Base-by-base conservation (phyloP, 2,888 invertebrate genomes). In the Bugulina stolonifera region DNA sequence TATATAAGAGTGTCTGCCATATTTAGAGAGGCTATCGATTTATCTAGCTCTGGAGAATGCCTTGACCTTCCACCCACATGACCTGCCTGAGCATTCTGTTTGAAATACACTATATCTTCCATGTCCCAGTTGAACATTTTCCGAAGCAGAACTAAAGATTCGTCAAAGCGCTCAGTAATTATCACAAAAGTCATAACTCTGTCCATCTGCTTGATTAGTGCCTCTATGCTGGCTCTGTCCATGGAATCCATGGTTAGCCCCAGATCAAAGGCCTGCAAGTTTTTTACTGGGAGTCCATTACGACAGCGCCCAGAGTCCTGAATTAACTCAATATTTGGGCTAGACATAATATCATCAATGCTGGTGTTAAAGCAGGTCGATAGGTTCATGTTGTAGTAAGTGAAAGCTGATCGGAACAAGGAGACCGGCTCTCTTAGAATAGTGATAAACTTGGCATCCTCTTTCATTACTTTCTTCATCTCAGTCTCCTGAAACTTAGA, bases 401-500 rank as follows among this genome's bases (percentile, higher is more conserved):
- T 29, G 25, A 43, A 72, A 14, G 71, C 72, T 1, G 73, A 73
- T 29, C 18, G 32, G 27, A 72, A 52, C 1, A 55, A 43, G 1
- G 55, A 23, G 1, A 43, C n/a, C 5, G 73, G 73, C 23, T 73
- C 73, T 64, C 73, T 25, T 14, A 73, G 35, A 22, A 72, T 72
- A 10, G 73, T 69, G 14, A 73, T 69, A 35, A 58, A 73, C 25
- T 55, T 23, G 14, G 73, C 32, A 32, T 73, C 71, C 10, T 25
- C 29, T 0, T 57, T 72, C 69, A 73, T 35, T 34, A 69, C 35
- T 0, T 29, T 43, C 52, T 35, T 35, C 32, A 64, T 52, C 1
- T 57, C 72, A 0, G 35, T 23, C 57, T 72, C 52, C 29, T 73
- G 35, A 35, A 71, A 73, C n/a, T 55, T 34, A 23, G 57, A 18